Evolutionary conservation across 1,140 invertebrate species (phyloP), one percentile per base, ranked within the genome.

Genomic region (Hyles euphorbiae): DNA sequence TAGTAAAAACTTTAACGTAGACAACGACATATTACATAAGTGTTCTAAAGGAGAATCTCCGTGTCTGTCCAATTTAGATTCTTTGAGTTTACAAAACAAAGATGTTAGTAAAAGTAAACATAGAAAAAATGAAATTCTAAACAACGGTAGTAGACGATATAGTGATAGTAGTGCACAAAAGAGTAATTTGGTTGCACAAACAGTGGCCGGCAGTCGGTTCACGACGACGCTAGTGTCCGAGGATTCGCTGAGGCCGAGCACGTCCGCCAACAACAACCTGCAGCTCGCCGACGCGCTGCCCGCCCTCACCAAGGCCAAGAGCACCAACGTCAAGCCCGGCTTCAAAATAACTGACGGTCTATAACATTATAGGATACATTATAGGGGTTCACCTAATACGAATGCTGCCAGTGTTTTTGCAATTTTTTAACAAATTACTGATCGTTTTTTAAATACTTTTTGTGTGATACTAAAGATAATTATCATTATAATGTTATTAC

Each of bases 101-200:
- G 78, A 81, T 11, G 58, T 11, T 43, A 46, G 43, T 53, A 81
- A 77, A 60, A 61, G 45, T 51, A 81, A 72, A 66, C 61, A 52
- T 9, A 82, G 74, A 53, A 72, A 52, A 46, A 76, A 79, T 50
- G 78, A 83, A 8, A 40, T 75, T 7, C 43, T 85, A 11, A 83
- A 83, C 54, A 85, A 85, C 55, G 79, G 72, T n/a, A 76, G 74
- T 66, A 75, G 82, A 53, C 65, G 82, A 64, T 84, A 83, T 58
- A 88, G 82, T 56, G 85, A 88, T 22, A 83, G 81, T 67, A 78
- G 77, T 52, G 78, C 82, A 11, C 74, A 77, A 49, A 87, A 84
- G 53, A 78, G 63, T 61, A 81, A 73, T 51, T 33, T 67, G 9
- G 68, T 56, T 47, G 32, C 68, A 9, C 74, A 79, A 11, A 43